Base-by-base conservation (phyloP, 2,113 vertebrate genomes). In the Amia ocellicauda region DNA sequence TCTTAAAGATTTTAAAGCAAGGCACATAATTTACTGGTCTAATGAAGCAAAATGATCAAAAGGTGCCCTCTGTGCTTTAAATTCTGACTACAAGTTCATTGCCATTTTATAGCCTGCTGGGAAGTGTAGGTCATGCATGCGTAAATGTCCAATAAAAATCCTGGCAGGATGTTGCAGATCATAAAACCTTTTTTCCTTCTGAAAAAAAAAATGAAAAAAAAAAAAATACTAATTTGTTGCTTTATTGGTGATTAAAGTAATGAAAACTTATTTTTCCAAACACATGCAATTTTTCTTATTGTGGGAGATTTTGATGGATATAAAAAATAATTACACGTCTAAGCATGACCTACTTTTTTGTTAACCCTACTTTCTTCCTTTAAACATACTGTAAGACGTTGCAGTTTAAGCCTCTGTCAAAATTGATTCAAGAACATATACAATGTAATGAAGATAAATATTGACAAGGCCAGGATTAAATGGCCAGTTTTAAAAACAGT, bases 91-190 rank as follows among this genome's bases (percentile, higher is more conserved):
- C 36, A 69, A 72, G 76, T 73, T 85, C 76, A 74, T 60, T 20
- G 59, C 66, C 61, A 65, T 83, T 84, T 81, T 77, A 74, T 75
- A 70, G 72, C 76, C 67, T 58, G 69, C 72, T 80, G 78, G 60
- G 68, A 80, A 72, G 70, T 59, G 63, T 61, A 62, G 75, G 72
- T 77, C 74, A 76, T 70, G 69, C 78, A 73, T 72, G 68, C 74
- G 85, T 77, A 71, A 77, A 68, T 69, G 59, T 65, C 70, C 70
- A 73, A 71, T 86, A 85, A 86, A 83, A 80, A 57, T 78, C 60
- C 69, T 74, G 72, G 74, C 79, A 82, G 85, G 82, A 83, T 83
- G 77, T 83, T 79, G 72, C 74, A 80, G 75, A 74, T 85, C 80
- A 76, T 87, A 54, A 54, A 8, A 54, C 3, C 3, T 20, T 10